These are phyloP conservation scores for Siphlonurus alternatus DNA, from an alignment of 2,888 invertebrate genomes.

Conservation along the genomic window DNA sequence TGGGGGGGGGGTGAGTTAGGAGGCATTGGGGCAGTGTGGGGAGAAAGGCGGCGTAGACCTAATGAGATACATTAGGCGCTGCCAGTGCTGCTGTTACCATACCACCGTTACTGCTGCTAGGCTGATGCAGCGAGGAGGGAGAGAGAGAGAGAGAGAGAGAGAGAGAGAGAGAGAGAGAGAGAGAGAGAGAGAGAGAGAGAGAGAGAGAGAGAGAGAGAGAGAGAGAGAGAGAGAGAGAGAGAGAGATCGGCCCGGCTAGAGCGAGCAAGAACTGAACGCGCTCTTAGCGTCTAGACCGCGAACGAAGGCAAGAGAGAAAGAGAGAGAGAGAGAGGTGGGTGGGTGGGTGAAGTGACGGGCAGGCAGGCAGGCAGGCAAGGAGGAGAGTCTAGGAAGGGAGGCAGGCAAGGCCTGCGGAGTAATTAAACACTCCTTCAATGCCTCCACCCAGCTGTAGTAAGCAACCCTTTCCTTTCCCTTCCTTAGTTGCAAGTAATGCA, in stretches of 20 bases:
- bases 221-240: too few species aligned
- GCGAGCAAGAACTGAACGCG: too few species aligned
- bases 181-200: background rate
- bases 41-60: background rate
- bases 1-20: too few species aligned
- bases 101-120: too few species aligned
- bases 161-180: background rate
- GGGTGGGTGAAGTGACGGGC: too few species aligned
- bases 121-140: background rate
- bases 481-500: background rate
- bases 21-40: background rate
- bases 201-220: background rate
- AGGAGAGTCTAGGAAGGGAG: background rate
- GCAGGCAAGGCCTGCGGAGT: background rate
- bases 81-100: background rate
- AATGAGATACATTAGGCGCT: background rate
- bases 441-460: background rate
- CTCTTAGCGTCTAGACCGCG: background rate
- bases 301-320: too few species aligned
- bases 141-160: background rate
- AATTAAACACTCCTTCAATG: constrained; percentile 2
- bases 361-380: background rate
- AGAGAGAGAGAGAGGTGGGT: too few species aligned
- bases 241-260: too few species aligned
- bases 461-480: background rate